Percentiles rank a stretch among this genome's conserved stretches.
phyloP scores from a whole-genome alignment of 2,888 invertebrate genomes.

The Nomada ferruginata region DNA sequence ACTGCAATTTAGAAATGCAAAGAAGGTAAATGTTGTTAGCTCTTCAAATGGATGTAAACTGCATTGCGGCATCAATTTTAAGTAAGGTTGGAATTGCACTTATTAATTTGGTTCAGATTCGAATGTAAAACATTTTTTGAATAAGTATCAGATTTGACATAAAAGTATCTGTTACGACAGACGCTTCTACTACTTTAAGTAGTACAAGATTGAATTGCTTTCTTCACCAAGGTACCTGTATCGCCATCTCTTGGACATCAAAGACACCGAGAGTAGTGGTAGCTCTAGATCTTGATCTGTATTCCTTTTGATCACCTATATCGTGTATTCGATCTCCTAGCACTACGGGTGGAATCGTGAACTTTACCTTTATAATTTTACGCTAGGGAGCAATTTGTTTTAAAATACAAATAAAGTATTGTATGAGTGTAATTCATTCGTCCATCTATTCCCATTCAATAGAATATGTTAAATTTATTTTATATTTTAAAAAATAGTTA shows the following conservation, averaged over 20 bases:
- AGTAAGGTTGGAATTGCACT: background rate
- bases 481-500: too few relatives aligned
- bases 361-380: background rate
- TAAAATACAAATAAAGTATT: background rate
- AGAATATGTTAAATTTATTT: too few relatives aligned
- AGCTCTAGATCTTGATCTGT: conserved; percentile 23
- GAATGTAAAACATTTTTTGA: background rate
- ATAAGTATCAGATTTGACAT: background rate
- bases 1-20: background rate
- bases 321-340: background rate
- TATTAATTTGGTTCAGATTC: conserved; percentile 1
- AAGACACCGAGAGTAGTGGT: conserved; percentile 44
- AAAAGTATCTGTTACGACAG: conserved; percentile 27
- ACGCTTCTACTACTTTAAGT: conserved; percentile 7
- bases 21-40: background rate
- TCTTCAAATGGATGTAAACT: background rate
- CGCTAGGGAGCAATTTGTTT: background rate
- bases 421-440: background rate
- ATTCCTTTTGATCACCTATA: conserved; percentile 19
- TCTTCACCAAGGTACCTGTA: conserved; percentile 47
- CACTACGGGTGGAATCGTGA: background rate
- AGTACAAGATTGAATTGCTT: conserved; percentile 12
- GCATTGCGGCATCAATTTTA: too few relatives aligned
- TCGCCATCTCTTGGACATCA: conserved; percentile 69
- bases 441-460: background rate